Conservation (phyloP, 53 echinoderm and acorn worm genomes). For the Paracentrotus lividus region DNA sequence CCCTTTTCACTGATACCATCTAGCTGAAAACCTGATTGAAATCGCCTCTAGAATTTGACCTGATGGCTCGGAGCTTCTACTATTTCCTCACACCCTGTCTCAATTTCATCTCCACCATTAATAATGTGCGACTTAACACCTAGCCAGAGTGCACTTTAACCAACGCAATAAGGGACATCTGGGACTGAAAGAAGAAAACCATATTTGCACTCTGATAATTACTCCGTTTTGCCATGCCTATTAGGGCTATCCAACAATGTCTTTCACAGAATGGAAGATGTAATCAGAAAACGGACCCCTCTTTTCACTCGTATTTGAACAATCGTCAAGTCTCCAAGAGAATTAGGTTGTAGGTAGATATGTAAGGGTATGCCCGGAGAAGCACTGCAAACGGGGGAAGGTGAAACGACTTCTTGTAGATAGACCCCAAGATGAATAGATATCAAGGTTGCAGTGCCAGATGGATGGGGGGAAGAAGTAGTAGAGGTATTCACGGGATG, state of each 20-base stretch:
- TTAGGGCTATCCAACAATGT: constrained; percentile 48
- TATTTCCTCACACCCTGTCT: constrained; percentile 10
- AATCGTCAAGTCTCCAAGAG: background rate
- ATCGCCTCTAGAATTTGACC: background rate
- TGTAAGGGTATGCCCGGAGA: background rate
- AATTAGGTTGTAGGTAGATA: background rate
- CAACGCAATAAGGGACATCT: constrained; percentile 48
- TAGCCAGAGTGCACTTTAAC: constrained; percentile 49
- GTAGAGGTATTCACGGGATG: background rate
- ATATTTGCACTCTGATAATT: constrained; percentile 66
- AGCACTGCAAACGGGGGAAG: background rate
- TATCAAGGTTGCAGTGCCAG: background rate
- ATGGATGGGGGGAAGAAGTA: background rate
- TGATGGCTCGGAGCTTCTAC: background rate
- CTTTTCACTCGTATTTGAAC: constrained; percentile 47
- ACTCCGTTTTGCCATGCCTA: constrained; percentile 47
- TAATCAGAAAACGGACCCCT: constrained; percentile 12
- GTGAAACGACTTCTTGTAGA: constrained; percentile 21
- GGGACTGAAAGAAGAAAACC: constrained; percentile 67
- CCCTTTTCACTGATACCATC: background rate
- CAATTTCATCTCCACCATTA: constrained; percentile 51
- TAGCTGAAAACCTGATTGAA: background rate
- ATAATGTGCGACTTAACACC: constrained; percentile 68
- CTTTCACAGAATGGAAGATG: constrained; percentile 19
- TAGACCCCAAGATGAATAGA: background rate